Conservation (phyloP, 2,797 vertebrate species). For the Tangara arthus region DNA sequence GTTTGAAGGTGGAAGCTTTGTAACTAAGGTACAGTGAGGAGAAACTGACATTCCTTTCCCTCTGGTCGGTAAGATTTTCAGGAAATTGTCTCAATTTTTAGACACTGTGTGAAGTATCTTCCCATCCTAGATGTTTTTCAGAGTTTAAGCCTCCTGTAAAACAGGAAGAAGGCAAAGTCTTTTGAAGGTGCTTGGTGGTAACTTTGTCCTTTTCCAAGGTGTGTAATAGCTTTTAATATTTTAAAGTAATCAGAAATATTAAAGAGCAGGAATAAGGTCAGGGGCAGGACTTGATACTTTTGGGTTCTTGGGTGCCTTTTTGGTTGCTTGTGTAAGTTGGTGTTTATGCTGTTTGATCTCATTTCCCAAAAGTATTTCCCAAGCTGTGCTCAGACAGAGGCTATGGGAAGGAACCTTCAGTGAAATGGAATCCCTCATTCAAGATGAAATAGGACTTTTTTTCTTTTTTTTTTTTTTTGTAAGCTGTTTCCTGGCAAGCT, state of each 20-base stretch:
- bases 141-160: background rate
- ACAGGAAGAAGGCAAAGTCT: background rate
- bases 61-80: background rate
- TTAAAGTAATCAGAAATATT: background rate
- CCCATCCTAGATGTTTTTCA: background rate
- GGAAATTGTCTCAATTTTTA: background rate
- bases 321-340: background rate
- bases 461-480: background rate
- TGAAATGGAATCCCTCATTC: constrained; percentile 30
- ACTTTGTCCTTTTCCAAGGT: background rate
- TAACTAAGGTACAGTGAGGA: background rate
- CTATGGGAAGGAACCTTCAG: constrained; percentile 20
- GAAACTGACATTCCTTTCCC: background rate
- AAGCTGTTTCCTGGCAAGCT: constrained; percentile 44
- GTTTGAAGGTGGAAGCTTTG: background rate
- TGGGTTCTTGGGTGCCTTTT: background rate
- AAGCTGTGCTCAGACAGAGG: background rate
- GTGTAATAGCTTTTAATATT: background rate
- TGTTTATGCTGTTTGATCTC: background rate
- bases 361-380: constrained; percentile 49
- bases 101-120: background rate
- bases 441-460: background rate
- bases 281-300: background rate
- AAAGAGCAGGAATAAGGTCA: background rate
- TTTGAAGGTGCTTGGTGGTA: background rate